Percentiles rank a stretch among this genome's conserved stretches.
Evolutionary conservation across 2,797 vertebrate species (phyloP).

Genomic region (Platyrinchus mystaceus): DNA sequence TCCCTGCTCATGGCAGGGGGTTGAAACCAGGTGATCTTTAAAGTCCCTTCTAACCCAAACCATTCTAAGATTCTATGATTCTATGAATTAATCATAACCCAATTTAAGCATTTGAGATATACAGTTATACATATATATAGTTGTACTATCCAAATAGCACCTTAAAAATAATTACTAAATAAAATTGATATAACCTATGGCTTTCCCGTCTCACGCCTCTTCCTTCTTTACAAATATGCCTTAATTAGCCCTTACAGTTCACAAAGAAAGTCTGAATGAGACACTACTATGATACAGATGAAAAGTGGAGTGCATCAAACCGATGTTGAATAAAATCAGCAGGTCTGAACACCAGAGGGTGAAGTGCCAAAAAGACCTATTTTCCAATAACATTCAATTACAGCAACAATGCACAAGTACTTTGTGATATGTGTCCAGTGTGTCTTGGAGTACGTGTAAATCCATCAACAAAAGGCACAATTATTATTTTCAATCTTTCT

Average conservation of each 20-base stretch:
- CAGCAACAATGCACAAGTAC: background rate
- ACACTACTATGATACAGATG: fast-evolving
- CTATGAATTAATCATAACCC: background rate
- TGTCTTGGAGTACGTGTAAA: background rate
- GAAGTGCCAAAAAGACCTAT: background rate
- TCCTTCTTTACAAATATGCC: background rate
- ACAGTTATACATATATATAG: background rate
- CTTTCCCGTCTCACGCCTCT: background rate
- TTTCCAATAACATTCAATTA: background rate
- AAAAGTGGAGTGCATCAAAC: background rate
- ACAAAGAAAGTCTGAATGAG: background rate
- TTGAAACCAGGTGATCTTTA: background rate
- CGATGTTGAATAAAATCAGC: background rate
- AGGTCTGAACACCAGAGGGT: background rate
- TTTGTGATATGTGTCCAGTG: background rate
- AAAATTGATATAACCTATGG: background rate
- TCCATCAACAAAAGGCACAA: background rate
- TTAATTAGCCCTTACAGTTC: background rate
- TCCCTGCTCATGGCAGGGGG: background rate
- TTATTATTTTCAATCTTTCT: background rate
- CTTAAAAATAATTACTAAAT: background rate
- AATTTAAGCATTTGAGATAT: background rate
- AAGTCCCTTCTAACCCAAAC: background rate
- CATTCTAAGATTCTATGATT: background rate
- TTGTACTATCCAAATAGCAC: background rate